Evolutionary conservation across 2,113 vertebrate species (phyloP).

Genomic region (Thalassarche chlororhynchos): DNA sequence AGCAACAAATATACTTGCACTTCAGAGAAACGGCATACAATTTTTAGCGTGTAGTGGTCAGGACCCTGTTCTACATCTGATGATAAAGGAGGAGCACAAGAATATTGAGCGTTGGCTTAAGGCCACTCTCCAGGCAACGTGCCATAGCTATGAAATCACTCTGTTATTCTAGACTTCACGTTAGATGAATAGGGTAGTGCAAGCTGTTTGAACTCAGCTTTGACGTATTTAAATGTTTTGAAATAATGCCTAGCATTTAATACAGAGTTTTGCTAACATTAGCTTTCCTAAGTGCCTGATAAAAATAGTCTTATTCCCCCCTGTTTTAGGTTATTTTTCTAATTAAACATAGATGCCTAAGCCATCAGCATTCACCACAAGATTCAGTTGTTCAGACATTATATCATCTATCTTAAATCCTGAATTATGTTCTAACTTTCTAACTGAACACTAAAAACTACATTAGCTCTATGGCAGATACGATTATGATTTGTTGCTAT

Average conservation of each 20-base stretch:
- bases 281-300: background rate
- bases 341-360: constrained; percentile 38
- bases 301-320: background rate
- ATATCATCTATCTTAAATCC: background rate
- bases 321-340: background rate
- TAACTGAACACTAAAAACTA: background rate
- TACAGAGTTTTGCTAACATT: constrained; percentile 17
- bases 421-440: background rate
- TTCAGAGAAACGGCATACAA: background rate
- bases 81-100: background rate
- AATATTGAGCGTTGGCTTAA: constrained; percentile 4
- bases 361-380: background rate
- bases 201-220: constrained; percentile 34
- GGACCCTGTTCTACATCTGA: background rate
- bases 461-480: background rate
- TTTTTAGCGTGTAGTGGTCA: background rate
- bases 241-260: constrained; percentile 46
- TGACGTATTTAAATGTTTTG: constrained; percentile 49
- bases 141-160: constrained; percentile 64
- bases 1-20: background rate
- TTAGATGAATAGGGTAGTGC: constrained; percentile 30
- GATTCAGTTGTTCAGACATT: background rate
- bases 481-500: rapidly evolving
- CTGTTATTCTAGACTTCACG: constrained; percentile 25
- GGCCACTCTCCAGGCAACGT: constrained; percentile 20